phyloP scores from a whole-genome alignment of 2,113 vertebrate species.

The Peucedramus taeniatus region DNA sequence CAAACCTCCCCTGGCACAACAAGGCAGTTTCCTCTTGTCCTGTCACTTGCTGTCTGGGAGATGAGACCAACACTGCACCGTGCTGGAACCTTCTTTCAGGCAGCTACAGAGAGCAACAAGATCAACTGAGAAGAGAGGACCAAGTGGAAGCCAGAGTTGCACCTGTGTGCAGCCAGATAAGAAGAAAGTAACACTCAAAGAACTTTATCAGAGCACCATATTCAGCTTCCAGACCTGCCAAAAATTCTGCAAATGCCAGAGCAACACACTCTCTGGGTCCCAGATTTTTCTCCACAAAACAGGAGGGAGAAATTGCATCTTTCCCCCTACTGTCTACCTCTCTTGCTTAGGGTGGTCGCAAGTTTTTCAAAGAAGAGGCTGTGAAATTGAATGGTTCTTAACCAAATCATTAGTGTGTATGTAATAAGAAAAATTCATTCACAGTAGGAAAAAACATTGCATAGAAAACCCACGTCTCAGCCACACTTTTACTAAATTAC shows the following conservation, averaged over 20 bases:
- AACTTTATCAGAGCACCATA: background rate
- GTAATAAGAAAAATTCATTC: background rate
- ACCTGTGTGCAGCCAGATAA: background rate
- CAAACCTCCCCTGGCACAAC: fast-evolving
- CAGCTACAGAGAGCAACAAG: background rate
- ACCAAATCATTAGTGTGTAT: background rate
- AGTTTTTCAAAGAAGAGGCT: background rate
- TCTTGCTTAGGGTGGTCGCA: background rate
- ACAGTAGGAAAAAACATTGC: background rate
- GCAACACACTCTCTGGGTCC: background rate
- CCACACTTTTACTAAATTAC: background rate
- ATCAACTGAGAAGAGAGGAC: background rate
- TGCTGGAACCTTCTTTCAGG: background rate
- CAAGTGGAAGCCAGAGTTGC: background rate
- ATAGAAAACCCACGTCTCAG: background rate
- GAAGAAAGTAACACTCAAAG: background rate
- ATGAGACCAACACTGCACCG: background rate
- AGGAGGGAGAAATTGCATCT: background rate
- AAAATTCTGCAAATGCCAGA: background rate
- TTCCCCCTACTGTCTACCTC: background rate
- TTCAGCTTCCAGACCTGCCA: background rate
- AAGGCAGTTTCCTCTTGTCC: background rate
- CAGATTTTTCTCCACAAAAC: background rate
- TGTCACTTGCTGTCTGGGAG: background rate
- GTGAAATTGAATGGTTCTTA: background rate